These are phyloP conservation scores for Dreissena rostriformis DNA, from an alignment of 1,140 invertebrate species.

Conservation along the genomic window DNA sequence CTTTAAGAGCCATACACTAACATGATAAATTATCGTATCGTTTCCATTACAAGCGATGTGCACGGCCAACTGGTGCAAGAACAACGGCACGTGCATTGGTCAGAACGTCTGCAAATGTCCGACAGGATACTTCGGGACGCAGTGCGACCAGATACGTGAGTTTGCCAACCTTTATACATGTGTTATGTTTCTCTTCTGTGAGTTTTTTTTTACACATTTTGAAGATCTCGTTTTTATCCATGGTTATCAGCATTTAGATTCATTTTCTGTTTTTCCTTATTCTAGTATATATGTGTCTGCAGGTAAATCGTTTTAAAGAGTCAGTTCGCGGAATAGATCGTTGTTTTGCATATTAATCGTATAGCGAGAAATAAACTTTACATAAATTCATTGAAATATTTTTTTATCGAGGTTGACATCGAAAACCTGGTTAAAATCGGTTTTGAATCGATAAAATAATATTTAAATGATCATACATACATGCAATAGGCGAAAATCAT, in stretches of 20 bases:
- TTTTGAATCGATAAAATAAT: no score
- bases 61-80: conserved; percentile 25
- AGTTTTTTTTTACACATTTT: background rate
- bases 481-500: no score
- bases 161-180: background rate
- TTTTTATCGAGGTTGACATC: no score
- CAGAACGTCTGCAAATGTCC: conserved; percentile 39
- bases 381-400: no score
- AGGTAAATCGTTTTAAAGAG: background rate
- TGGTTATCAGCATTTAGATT: background rate
- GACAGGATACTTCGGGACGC: conserved; percentile 20
- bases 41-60: conserved; percentile 31
- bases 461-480: no score
- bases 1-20: no score
- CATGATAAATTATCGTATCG: background rate
- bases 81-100: conserved; percentile 49
- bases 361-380: no score
- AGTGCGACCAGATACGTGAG: conserved; percentile 41
- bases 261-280: background rate
- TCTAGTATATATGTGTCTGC: background rate
- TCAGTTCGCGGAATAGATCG: background rate
- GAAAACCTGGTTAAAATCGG: no score
- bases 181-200: background rate
- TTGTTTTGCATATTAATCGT: no score
- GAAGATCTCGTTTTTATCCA: background rate